Evolutionary conservation across 1,140 invertebrate genomes (phyloP).

Genomic region (Pentalonia nigronervosa): DNA sequence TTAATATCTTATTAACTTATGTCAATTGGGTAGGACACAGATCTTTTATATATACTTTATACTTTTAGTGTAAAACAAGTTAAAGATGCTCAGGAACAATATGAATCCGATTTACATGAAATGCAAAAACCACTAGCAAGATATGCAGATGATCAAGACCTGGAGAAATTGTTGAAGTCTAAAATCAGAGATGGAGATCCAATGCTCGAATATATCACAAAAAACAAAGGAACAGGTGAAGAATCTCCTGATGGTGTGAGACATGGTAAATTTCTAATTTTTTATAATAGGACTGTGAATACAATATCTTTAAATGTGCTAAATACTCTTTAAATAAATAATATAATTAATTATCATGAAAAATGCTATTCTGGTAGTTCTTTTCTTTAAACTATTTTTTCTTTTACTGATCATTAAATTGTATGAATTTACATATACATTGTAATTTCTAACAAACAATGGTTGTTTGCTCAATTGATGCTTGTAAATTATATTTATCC

Average conservation of each 20-base stretch:
- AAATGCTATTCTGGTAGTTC: background rate
- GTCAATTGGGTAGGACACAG: background rate
- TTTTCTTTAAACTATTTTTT: background rate
- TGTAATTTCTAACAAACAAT: background rate
- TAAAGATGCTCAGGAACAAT: slow-evolving; percentile 73
- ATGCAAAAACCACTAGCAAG: slow-evolving; percentile 90
- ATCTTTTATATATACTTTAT: background rate
- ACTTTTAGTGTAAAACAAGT: slow-evolving; percentile 76
- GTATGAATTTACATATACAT: background rate
- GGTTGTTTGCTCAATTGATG: background rate
- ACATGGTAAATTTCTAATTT: slow-evolving; percentile 18
- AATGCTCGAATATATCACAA: slow-evolving; percentile 87
- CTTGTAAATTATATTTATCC: background rate
- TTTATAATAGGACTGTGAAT: background rate
- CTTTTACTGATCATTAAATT: background rate
- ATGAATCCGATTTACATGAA: slow-evolving; percentile 80
- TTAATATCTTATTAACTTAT: background rate
- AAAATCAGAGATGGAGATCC: slow-evolving; percentile 88
- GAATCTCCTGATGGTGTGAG: slow-evolving; percentile 20
- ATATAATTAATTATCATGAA: no score
- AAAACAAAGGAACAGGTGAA: slow-evolving; percentile 71
- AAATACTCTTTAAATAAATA: background rate
- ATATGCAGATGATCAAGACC: slow-evolving; percentile 86
- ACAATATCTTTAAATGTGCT: background rate
- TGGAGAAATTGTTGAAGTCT: slow-evolving; percentile 79